Evolutionary conservation across 2,113 vertebrate species (phyloP), one percentile per base, ranked within the genome.

Genomic region (Drymodes brunneopygia): DNA sequence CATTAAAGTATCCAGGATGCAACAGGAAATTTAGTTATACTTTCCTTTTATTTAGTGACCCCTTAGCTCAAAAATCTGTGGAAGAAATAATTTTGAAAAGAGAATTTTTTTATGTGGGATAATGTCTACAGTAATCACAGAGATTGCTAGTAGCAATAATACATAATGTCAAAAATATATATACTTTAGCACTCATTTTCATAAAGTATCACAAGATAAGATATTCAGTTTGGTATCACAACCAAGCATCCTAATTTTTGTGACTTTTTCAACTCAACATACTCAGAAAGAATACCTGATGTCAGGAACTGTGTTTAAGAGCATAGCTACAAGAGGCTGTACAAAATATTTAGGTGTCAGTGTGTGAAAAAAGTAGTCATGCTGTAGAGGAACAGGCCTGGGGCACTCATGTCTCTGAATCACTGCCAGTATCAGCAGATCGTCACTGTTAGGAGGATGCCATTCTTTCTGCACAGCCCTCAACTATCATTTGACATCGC

Each of bases 331-430:
- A 92, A 88, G 53, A 97, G 96, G 91, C 81, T 97, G 77, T 79
- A 92, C 79, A 92, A 69, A 89, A 66, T 80, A 86, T 96, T 97
- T 96, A 96, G 96, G 94, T 86, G 67, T 96, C 95, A 86, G 58
- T 90, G 65, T 91, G 85, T 7, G 31, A 57, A 77, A 88, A 85
- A 79, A 72, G 70, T 71, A 94, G 94, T 90, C 88, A 91, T 88
- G 89, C 93, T 97, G 94, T 81, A 96, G 97, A 90, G 86, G 82
- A 97, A 95, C 79, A 97, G 94, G 97, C 95, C 95, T 70, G 82
- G 97, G 97, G 96, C 91, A 97, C 54, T 95, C 93, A 91, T 82
- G 93, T 91, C 95, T 95, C 96, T 97, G 97, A 98, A 97, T 97
- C 95, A 91, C 82, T 95, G 94, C 94, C 95, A 97, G 95, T 87